These are phyloP conservation scores for Strigops habroptila DNA, from an alignment of 2,113 vertebrate genomes.

Conservation along the genomic window DNA sequence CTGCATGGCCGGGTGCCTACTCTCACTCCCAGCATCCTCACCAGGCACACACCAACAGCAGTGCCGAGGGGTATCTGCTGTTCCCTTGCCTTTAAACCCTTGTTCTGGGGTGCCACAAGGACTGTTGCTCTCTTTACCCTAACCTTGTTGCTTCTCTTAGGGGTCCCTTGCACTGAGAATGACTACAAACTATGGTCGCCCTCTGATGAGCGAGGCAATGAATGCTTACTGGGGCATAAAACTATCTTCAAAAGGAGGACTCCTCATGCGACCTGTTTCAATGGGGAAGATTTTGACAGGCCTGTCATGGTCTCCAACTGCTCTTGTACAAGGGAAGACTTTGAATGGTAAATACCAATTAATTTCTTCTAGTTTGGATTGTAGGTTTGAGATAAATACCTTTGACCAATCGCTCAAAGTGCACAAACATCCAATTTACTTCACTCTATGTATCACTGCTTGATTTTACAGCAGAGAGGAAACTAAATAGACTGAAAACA, in stretches of 20 bases:
- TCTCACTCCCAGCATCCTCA: neutral
- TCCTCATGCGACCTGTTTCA: slow-evolving; percentile 93
- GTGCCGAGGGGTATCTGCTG: neutral
- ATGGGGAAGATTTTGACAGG: slow-evolving; percentile 95
- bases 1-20: neutral
- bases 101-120: neutral
- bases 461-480: neutral
- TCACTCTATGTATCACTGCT: neutral
- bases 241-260: slow-evolving; percentile 91
- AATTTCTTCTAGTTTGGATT: neutral
- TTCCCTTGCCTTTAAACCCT: neutral
- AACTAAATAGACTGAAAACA: slow-evolving; percentile 22
- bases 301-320: slow-evolving; percentile 92
- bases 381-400: neutral
- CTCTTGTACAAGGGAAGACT: slow-evolving; percentile 94
- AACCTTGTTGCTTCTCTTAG: slow-evolving; percentile 56
- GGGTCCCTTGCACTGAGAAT: slow-evolving; percentile 90
- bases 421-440: neutral
- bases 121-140: neutral
- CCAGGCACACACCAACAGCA: rapidly evolving
- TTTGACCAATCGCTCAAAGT: neutral
- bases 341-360: slow-evolving; percentile 85
- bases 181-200: slow-evolving; percentile 98
- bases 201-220: slow-evolving; percentile 91
- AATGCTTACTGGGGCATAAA: slow-evolving; percentile 91